Conservation (phyloP, 2,797 vertebrate genomes). For the Decapterus maruadsi region DNA sequence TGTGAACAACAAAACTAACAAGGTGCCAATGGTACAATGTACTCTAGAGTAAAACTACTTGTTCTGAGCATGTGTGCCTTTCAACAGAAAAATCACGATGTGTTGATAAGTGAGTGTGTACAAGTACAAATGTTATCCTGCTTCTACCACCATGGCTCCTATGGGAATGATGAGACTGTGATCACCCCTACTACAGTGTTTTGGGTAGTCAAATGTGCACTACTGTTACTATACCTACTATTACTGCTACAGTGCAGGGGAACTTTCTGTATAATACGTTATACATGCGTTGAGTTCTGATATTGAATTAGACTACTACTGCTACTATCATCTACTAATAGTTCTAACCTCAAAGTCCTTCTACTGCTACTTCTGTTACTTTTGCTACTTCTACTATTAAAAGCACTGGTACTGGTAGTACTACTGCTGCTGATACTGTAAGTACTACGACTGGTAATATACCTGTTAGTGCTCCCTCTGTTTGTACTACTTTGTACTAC, state of each 20-base stretch:
- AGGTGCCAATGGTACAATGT: background rate
- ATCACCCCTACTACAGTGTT: background rate
- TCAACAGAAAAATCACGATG: too few relatives aligned
- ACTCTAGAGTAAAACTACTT: background rate
- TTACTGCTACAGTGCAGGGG: background rate
- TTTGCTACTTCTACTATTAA: background rate
- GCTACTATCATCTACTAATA: background rate
- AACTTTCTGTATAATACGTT: background rate
- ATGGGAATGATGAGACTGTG: background rate
- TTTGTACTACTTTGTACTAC: background rate
- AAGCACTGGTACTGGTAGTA: background rate
- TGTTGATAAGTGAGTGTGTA: background rate
- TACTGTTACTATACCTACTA: background rate
- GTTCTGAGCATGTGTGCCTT: background rate
- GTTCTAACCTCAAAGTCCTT: background rate
- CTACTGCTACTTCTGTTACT: background rate
- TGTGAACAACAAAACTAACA: background rate
- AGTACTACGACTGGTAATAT: background rate
- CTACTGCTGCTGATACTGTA: background rate
- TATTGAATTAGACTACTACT: background rate
- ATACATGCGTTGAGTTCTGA: too few relatives aligned
- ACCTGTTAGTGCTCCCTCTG: background rate
- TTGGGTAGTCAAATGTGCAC: too few relatives aligned
- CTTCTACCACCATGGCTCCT: background rate
- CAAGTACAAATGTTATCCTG: background rate